These are phyloP conservation scores for Dorcus hopei DNA, from an alignment of 2,888 invertebrate species.

Conservation along the genomic window DNA sequence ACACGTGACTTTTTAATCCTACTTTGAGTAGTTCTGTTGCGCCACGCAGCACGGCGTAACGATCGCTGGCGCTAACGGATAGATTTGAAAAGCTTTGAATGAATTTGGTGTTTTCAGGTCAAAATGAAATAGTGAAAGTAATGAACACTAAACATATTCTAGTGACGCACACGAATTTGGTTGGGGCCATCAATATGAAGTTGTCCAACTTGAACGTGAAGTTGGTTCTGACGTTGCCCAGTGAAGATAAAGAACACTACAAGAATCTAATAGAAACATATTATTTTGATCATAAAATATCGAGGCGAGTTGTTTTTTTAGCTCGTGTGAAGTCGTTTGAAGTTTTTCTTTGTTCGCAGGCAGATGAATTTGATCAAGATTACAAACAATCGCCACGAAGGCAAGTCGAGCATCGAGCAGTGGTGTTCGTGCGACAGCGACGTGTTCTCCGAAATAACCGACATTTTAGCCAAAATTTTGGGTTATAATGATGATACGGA, in stretches of 20 bases:
- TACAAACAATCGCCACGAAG: too few species aligned
- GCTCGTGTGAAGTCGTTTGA: not conserved
- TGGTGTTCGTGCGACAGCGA: too few species aligned
- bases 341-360: too few species aligned
- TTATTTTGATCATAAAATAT: constrained; percentile 15
- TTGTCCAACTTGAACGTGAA: constrained; percentile 42
- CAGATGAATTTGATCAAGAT: too few species aligned
- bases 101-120: constrained; percentile 31
- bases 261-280: constrained; percentile 37
- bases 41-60: too few species aligned
- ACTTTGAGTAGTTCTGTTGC: too few species aligned
- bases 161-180: constrained; percentile 45
- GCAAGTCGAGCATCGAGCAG: too few species aligned
- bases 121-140: constrained; percentile 39
- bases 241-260: constrained; percentile 39
- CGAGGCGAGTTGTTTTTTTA: not conserved
- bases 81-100: not conserved
- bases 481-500: too few species aligned
- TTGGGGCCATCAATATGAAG: constrained; percentile 43
- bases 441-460: too few species aligned
- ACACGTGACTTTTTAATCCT: too few species aligned
- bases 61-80: too few species aligned
- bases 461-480: too few species aligned
- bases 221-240: constrained; percentile 43
- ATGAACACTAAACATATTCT: constrained; percentile 38